Percentiles rank a stretch among this genome's conserved stretches.
Conservation (phyloP, 2,888 invertebrate species). For the Copidosoma aretas region DNA sequence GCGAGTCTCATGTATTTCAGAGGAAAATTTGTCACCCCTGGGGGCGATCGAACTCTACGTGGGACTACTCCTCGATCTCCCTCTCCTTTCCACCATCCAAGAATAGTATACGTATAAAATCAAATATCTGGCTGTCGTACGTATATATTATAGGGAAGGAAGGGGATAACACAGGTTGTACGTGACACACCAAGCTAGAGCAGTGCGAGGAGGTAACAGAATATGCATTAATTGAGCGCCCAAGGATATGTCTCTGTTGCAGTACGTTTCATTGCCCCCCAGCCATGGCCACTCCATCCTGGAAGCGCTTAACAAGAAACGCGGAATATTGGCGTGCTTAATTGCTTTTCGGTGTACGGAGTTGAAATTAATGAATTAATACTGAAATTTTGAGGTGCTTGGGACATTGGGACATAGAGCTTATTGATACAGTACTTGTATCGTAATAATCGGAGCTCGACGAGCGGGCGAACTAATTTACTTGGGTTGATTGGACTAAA, state of each 20-base stretch:
- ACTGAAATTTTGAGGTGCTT: background rate
- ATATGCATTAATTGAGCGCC: slow-evolving; percentile 31
- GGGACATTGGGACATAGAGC: background rate
- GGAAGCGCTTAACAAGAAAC: slow-evolving; percentile 10
- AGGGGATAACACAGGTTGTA: background rate
- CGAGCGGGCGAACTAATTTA: background rate
- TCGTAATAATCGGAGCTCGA: background rate
- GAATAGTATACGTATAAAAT: too few species aligned
- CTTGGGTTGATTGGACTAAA: too few species aligned
- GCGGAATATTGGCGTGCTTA: slow-evolving; percentile 9
- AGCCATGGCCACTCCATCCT: too few species aligned
- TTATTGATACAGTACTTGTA: too few species aligned
- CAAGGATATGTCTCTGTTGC: slow-evolving; percentile 12
- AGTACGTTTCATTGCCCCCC: too few species aligned
- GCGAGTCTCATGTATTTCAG: too few species aligned
- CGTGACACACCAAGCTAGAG: background rate
- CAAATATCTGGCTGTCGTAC: too few species aligned
- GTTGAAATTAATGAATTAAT: background rate
- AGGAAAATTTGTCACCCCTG: too few species aligned
- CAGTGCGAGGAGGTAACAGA: slow-evolving; percentile 7
- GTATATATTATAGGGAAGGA: background rate
- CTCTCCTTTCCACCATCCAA: too few species aligned
- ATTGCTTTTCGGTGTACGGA: slow-evolving; percentile 9
- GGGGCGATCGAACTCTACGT: too few species aligned
- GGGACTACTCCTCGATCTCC: too few species aligned